A percentile compares a stretch with the other conserved stretches of the same genome.
Evolutionary conservation across 2,797 vertebrate species (phyloP).

Genomic region (Anolis apletophallus): DNA sequence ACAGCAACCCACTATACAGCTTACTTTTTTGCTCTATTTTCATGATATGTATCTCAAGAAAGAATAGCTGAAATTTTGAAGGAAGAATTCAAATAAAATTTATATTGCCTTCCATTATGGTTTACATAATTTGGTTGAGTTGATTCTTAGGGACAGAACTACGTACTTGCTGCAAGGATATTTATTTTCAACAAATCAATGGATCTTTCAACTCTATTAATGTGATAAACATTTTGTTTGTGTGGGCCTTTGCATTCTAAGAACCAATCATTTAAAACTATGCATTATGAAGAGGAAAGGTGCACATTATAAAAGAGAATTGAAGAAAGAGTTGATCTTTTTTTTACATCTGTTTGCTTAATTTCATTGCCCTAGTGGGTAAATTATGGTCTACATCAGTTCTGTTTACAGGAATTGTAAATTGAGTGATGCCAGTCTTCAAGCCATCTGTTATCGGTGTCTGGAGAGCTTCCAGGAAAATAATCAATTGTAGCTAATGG

Average conservation of each 20-base stretch:
- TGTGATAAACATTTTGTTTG: background rate
- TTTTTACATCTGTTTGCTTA: background rate
- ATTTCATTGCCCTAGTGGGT: background rate
- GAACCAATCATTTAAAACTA: background rate
- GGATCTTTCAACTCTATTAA: background rate
- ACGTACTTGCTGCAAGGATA: background rate
- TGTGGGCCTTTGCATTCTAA: background rate
- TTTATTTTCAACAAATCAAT: background rate
- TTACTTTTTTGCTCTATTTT: background rate
- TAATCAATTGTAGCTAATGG: too few relatives aligned
- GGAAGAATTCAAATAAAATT: background rate
- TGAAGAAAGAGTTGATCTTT: background rate
- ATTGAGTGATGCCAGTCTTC: background rate
- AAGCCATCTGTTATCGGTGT: background rate
- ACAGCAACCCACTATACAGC: too few relatives aligned
- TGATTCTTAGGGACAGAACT: background rate
- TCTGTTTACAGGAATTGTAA: too few relatives aligned
- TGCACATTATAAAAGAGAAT: background rate
- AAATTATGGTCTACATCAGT: background rate
- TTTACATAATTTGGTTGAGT: background rate
- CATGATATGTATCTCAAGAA: too few relatives aligned
- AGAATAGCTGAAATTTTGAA: background rate
- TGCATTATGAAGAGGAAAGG: too few relatives aligned
- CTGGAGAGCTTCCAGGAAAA: too few relatives aligned
- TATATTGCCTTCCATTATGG: background rate